phyloP scores from a whole-genome alignment of 2,113 vertebrate genomes.

The Pampusana beccarii region DNA sequence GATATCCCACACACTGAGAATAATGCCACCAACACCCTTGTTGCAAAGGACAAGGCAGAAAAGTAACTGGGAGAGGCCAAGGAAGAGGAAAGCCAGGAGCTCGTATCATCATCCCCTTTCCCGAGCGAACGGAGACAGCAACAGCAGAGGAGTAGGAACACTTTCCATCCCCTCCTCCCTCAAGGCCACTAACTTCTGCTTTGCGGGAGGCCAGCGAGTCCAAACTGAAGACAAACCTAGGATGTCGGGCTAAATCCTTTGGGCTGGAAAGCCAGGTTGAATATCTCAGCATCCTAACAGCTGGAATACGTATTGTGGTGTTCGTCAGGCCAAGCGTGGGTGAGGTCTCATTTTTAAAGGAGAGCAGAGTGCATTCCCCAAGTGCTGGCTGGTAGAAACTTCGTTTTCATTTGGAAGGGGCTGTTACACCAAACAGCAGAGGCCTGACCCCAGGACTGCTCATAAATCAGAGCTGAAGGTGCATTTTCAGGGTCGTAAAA shows the following conservation, averaged over 20 bases:
- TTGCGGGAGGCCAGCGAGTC: not conserved
- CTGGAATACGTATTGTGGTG: accelerated
- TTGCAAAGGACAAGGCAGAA: not conserved
- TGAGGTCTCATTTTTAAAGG: not conserved
- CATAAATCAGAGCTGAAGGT: slow-evolving; percentile 11
- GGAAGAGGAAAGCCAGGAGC: not conserved
- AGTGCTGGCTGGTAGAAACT: not conserved
- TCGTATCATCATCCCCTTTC: not conserved
- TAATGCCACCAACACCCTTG: not conserved
- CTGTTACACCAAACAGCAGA: not conserved
- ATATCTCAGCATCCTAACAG: not conserved
- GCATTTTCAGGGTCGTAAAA: not conserved
- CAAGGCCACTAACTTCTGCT: not conserved
- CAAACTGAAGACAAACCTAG: not conserved
- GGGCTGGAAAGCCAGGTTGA: not conserved
- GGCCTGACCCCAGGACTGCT: not conserved
- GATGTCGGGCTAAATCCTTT: not conserved
- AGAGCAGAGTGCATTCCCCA: not conserved
- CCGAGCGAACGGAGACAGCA: not conserved
- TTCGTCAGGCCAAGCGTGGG: not conserved
- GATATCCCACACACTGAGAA: not conserved
- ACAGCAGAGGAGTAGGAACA: accelerated
- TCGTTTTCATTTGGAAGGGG: not conserved
- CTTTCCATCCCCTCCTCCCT: not conserved
- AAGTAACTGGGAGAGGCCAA: not conserved